Conservation (phyloP, 1,140 invertebrate species). For the Leucophenga varia region DNA sequence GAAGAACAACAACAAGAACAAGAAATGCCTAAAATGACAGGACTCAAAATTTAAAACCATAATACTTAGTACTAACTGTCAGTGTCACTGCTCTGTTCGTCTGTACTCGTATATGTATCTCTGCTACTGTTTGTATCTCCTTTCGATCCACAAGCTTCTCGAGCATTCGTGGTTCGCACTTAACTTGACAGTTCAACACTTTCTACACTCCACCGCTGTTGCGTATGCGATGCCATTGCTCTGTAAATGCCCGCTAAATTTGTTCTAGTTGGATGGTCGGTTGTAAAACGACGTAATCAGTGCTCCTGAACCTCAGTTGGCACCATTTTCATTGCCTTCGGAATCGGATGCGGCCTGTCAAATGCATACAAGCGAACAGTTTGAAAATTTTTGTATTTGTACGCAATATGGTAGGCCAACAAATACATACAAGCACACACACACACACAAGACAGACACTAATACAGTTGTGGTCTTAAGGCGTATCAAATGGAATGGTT, state of each 20-base stretch:
- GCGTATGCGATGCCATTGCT: no score
- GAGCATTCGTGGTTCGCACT: background rate
- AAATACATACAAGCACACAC: constrained; percentile 15
- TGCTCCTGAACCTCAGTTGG: constrained; percentile 2
- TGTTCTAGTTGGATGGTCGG: no score
- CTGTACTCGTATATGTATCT: no score
- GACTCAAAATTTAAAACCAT: constrained; percentile 36
- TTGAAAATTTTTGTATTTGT: constrained; percentile 4
- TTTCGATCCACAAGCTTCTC: no score
- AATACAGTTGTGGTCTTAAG: no score
- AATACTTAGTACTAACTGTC: constrained; percentile 33
- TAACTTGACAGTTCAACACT: constrained; percentile 7
- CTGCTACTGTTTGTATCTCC: no score
- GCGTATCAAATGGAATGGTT: no score
- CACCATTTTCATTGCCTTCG: background rate
- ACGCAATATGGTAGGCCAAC: no score
- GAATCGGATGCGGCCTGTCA: constrained; percentile 11
- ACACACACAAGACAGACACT: no score
- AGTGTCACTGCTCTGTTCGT: constrained; percentile 9
- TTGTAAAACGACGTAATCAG: no score
- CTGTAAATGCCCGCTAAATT: no score
- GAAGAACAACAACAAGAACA: no score
- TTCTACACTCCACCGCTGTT: constrained; percentile 1
- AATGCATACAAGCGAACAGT: constrained; percentile 22
- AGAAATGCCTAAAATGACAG: constrained; percentile 3